Evolutionary conservation across 2,797 vertebrate species (phyloP).

Genomic region (Catharus ustulatus): DNA sequence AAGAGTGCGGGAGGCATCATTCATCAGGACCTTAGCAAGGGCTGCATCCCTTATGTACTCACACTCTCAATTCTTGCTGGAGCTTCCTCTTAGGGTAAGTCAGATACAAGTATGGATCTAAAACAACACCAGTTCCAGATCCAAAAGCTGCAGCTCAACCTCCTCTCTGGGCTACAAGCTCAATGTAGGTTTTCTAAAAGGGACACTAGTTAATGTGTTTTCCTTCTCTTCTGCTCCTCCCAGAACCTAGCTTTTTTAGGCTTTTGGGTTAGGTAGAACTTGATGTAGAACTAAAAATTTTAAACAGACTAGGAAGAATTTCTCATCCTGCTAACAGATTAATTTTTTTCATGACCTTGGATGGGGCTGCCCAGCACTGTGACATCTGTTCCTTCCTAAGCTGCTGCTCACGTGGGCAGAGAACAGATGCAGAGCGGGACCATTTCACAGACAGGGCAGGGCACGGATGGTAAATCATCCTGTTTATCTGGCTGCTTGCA

Average conservation of each 20-base stretch:
- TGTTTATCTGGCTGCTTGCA: not conserved
- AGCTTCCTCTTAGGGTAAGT: not conserved
- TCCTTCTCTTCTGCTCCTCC: not conserved
- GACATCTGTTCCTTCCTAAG: not conserved
- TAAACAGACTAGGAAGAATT: not conserved
- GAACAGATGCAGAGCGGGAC: not conserved
- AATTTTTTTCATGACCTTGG: not conserved
- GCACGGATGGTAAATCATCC: not conserved
- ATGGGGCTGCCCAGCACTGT: not conserved
- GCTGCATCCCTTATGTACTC: not conserved
- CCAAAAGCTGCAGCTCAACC: not conserved
- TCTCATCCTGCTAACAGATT: not conserved
- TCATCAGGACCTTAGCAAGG: not conserved
- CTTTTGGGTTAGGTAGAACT: not conserved
- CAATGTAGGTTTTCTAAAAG: not conserved
- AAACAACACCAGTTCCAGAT: not conserved
- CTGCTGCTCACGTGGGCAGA: not conserved
- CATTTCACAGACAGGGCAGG: not conserved
- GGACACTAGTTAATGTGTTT: not conserved
- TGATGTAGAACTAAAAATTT: not conserved
- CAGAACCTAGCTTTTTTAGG: not conserved
- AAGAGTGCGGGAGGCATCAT: not conserved
- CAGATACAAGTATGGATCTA: not conserved
- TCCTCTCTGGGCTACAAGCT: not conserved
- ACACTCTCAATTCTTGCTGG: not conserved